phyloP scores from a whole-genome alignment of 2,797 vertebrate species.

The Hafferia zeledoni region DNA sequence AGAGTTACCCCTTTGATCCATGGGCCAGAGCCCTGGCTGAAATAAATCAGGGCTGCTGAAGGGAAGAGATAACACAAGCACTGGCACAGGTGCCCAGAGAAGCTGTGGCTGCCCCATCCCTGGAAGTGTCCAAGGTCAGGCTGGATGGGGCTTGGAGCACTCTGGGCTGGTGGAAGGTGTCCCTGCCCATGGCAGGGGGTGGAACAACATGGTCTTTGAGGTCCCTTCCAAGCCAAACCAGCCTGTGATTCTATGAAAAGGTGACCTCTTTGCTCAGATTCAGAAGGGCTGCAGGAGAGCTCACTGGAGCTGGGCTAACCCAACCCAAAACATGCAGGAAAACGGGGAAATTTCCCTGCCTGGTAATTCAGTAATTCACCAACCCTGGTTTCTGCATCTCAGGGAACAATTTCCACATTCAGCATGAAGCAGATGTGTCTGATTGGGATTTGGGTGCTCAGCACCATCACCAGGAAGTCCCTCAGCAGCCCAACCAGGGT shows the following conservation, averaged over 20 bases:
- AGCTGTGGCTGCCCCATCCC: not conserved
- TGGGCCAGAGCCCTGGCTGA: not conserved
- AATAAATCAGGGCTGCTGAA: not conserved
- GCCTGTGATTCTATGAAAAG: not conserved
- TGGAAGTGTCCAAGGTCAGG: not conserved
- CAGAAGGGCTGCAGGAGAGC: not conserved
- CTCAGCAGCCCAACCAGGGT: not conserved
- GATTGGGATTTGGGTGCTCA: not conserved
- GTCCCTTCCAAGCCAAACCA: not conserved
- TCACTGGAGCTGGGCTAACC: not conserved
- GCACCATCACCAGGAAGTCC: not conserved
- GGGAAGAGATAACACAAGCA: not conserved
- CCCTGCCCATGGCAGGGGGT: not conserved
- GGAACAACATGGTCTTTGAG: not conserved
- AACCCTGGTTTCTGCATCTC: not conserved
- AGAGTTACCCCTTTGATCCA: not conserved
- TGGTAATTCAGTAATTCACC: not conserved
- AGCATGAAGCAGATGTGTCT: accelerated
- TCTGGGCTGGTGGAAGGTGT: not conserved
- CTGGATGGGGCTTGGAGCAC: not conserved
- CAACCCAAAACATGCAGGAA: not conserved
- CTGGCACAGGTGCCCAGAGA: not conserved
- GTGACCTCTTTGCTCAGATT: not conserved
- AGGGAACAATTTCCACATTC: not conserved
- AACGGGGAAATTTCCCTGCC: not conserved